Base-by-base conservation (phyloP, 2,888 invertebrate genomes). In the Griposia aprilina region DNA sequence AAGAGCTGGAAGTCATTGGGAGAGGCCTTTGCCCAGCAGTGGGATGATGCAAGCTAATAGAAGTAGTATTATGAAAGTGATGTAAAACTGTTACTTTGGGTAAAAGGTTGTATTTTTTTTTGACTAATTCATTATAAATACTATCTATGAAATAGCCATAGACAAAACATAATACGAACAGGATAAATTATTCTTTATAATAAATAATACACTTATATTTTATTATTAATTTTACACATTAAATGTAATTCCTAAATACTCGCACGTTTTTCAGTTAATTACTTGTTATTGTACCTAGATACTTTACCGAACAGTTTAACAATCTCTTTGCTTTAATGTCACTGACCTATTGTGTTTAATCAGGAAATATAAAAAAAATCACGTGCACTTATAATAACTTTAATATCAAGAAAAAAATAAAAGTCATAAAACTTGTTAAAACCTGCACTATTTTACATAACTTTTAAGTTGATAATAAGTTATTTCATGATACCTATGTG, bases 311-410 rank as follows among this genome's bases (percentile, higher is more conserved):
- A 17, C 50, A 48, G 15, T 62, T 55, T 41, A 41, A 85, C 85
- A 85, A 78, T 87, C 85, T 69, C 76, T 81, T 80, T 66, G 23
- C 3, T 20, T 59, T 63, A 78, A 78, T 74, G 71, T 41, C 74
- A 80, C 13, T 76, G 76, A 77, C 79, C 80, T 55, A 72, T 72
- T 75, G 41, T 57, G 36, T 50, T 68, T 23, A 71, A 70, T 72
- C 86, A 86, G 87, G 87, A 87, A 88, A 83, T 76, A 77, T 65
- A 68, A 69, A 76, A 75, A 80, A 72, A 76, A 74, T 82, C 65
- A 83, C 76, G 71, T 79, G 67, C 41, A 66, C 52, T 30, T 65
- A 69, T 76, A 76, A 76, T 70, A 67, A 63, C 30, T 63, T 68
- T 55, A 74, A 80, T 65, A 74, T 78, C 20, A 83, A 85, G 67